phyloP scores from a whole-genome alignment of 2,888 invertebrate genomes.

The Parnassius smintheus region DNA sequence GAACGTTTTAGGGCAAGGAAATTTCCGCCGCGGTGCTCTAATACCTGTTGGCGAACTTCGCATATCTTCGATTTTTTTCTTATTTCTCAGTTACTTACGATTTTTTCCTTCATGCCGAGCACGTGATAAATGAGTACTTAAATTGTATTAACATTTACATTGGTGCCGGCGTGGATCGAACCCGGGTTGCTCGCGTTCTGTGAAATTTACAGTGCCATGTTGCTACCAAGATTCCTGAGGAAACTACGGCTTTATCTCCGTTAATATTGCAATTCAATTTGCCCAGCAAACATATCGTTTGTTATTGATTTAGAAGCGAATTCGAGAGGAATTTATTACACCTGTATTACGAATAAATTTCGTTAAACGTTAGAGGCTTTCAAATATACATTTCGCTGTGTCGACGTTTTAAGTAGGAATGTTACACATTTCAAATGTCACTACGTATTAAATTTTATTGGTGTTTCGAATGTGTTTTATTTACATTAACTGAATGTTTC shows the following conservation, averaged over 20 bases:
- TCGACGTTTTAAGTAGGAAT: not conserved
- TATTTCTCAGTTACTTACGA: no score
- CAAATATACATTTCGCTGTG: not conserved
- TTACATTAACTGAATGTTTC: not conserved
- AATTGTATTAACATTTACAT: no score
- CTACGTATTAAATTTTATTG: not conserved
- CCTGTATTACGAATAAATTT: not conserved
- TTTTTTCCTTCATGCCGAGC: no score
- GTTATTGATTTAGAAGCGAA: conserved; percentile 27
- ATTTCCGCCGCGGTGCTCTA: no score
- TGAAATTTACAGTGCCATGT: no score
- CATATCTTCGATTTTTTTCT: no score
- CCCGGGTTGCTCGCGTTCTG: no score
- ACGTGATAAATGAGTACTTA: no score
- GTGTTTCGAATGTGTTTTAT: not conserved
- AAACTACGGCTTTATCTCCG: conserved; percentile 20
- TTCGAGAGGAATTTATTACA: conserved; percentile 19
- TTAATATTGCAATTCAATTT: conserved; percentile 51
- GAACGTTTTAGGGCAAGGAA: no score
- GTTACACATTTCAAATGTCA: not conserved
- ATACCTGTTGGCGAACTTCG: no score
- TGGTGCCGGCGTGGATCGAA: no score
- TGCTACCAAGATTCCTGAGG: not conserved
- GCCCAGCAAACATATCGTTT: conserved; percentile 42
- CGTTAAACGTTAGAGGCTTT: not conserved